Conservation (phyloP, 2,888 invertebrate species). For the Epinotia brunnichana region DNA sequence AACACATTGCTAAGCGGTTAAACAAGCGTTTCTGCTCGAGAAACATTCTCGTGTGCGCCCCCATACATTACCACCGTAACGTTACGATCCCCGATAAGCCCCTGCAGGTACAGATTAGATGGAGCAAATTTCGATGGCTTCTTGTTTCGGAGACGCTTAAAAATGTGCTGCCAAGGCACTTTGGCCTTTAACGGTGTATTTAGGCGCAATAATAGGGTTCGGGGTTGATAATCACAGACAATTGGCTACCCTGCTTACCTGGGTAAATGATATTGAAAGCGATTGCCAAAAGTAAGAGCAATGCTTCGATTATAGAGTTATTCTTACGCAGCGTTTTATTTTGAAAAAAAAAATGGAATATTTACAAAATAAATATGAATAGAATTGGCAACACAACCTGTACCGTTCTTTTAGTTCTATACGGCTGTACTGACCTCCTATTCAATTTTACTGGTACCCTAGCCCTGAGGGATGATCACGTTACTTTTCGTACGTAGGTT, state of each 20-base stretch:
- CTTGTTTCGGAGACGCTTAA: constrained; percentile 42
- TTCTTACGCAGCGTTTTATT: too few species aligned
- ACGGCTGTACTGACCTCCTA: too few species aligned
- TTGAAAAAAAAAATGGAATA: too few species aligned
- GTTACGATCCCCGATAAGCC: constrained; percentile 42
- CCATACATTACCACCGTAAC: constrained; percentile 40
- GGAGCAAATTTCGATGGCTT: constrained; percentile 42
- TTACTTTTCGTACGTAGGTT: too few species aligned
- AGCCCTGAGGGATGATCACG: too few species aligned
- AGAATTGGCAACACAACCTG: too few species aligned
- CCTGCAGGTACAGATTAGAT: constrained; percentile 43
- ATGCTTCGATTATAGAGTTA: not conserved
- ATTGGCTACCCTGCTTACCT: not conserved
- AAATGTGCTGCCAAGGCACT: constrained; percentile 35
- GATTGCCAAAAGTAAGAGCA: not conserved
- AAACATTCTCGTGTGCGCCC: not conserved
- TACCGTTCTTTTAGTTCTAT: too few species aligned
- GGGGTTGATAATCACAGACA: constrained; percentile 5
- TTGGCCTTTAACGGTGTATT: constrained; percentile 10
- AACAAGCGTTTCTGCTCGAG: constrained; percentile 1
- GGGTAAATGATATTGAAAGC: not conserved
- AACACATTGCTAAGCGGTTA: too few species aligned
- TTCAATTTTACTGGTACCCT: too few species aligned
- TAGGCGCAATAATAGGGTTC: not conserved
- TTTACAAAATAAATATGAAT: too few species aligned